Percentiles rank a stretch among this genome's conserved stretches.
Evolutionary conservation across 2,888 invertebrate genomes (phyloP).

Genomic region (Drosophila basisetae): DNA sequence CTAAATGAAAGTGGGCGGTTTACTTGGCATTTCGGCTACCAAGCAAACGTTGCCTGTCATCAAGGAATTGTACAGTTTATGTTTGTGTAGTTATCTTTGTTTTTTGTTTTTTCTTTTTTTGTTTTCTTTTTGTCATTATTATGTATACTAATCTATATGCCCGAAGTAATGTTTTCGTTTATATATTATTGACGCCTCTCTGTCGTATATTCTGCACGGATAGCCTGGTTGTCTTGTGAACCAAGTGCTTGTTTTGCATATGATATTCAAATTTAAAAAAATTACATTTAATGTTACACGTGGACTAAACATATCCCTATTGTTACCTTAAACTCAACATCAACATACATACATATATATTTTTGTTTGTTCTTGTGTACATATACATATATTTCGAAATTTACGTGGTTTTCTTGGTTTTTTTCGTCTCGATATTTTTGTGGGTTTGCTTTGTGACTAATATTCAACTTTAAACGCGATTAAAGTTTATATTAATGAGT

Average conservation of each 20-base stretch:
- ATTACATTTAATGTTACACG: conserved; percentile 69
- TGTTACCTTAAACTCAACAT: conserved; percentile 71
- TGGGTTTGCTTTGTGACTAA: conserved; percentile 56
- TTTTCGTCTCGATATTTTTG: conserved; percentile 16
- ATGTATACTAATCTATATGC: conserved; percentile 23
- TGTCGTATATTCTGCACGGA: conserved; percentile 7
- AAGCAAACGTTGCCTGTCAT: conserved; percentile 8
- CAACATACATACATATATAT: conserved; percentile 59
- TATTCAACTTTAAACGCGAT: conserved; percentile 67
- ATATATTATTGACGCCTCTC: conserved; percentile 2
- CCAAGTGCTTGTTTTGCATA: conserved; percentile 11
- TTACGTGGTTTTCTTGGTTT: conserved; percentile 38
- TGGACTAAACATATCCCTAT: conserved; percentile 72
- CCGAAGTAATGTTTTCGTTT: conserved; percentile 7
- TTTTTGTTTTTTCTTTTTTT: not conserved
- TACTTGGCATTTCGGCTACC: conserved; percentile 2
- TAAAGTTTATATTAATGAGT: conserved; percentile 67
- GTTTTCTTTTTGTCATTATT: not conserved
- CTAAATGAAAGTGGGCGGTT: conserved; percentile 30
- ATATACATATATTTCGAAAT: conserved; percentile 40
- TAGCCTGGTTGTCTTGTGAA: not conserved
- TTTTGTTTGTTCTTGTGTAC: conserved; percentile 44
- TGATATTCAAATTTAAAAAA: conserved; percentile 44
- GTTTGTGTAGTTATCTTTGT: not conserved
- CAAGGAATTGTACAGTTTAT: conserved; percentile 18